A percentile compares a stretch with the other conserved stretches of the same genome.
phyloP scores from a whole-genome alignment of 2,113 vertebrate species.

The Malurus melanocephalus region DNA sequence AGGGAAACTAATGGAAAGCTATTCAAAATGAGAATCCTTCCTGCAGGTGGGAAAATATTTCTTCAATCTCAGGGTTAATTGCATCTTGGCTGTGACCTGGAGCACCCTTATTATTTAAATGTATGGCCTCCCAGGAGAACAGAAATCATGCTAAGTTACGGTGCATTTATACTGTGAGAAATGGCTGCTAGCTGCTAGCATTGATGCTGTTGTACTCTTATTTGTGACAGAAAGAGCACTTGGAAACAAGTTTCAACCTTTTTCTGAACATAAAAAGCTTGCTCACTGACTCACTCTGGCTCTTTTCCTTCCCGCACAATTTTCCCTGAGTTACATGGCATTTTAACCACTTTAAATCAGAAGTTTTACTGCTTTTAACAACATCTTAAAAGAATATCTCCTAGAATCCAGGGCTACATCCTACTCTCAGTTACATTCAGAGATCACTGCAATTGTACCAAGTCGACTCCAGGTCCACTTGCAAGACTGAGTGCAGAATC shows the following conservation, averaged over 20 bases:
- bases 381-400: neutral
- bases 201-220: neutral
- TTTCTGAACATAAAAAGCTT: neutral
- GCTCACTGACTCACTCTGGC: neutral
- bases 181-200: neutral
- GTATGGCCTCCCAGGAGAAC: neutral
- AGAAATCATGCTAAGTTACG: slow-evolving; percentile 33
- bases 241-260: neutral
- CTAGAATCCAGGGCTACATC: neutral
- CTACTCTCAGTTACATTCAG: neutral
- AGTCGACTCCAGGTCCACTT: neutral
- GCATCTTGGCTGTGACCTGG: neutral
- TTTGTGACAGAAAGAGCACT: slow-evolving; percentile 3
- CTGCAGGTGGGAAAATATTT: slow-evolving; percentile 19
- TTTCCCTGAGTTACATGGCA: neutral
- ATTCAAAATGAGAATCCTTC: slow-evolving; percentile 50
- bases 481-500: neutral
- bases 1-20: slow-evolving; percentile 37
- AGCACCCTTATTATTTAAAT: slow-evolving; percentile 46
- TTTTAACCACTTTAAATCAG: neutral
- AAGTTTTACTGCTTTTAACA: neutral
- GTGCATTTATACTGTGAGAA: slow-evolving; percentile 8
- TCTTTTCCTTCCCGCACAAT: neutral
- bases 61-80: slow-evolving; percentile 42
- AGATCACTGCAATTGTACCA: neutral